Conservation (phyloP, 2,113 vertebrate species). For the Indri indri region DNA sequence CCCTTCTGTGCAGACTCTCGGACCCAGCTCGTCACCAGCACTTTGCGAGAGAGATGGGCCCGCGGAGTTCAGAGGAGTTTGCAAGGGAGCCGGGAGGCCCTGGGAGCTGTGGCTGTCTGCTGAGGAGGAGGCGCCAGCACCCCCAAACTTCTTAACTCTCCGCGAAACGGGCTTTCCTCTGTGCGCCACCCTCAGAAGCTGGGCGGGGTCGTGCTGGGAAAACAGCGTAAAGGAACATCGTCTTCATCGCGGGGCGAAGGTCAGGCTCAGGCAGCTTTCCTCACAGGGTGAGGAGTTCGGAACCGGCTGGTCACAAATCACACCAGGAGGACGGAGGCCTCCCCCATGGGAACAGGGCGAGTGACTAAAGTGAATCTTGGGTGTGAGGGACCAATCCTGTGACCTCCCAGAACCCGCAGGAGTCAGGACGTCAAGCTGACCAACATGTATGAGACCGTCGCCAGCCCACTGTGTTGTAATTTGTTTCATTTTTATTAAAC, state of each 20-base stretch:
- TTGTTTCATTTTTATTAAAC: conserved; percentile 69
- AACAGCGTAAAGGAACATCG: neutral
- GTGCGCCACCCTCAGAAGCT: neutral
- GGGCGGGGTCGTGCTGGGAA: neutral
- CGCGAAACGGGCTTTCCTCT: neutral
- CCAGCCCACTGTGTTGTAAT: neutral
- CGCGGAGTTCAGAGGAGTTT: neutral
- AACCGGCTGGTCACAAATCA: neutral
- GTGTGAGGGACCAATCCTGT: conserved; percentile 5
- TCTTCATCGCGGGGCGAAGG: neutral
- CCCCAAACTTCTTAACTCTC: neutral
- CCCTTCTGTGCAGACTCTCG: conserved; percentile 10
- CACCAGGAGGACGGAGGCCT: neutral
- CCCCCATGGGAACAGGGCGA: neutral
- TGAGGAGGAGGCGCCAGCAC: neutral
- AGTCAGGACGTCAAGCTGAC: neutral
- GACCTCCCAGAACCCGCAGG: neutral
- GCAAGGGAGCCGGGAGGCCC: neutral
- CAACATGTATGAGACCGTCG: neutral
- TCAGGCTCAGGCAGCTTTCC: neutral
- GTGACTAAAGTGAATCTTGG: neutral
- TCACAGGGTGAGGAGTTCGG: neutral
- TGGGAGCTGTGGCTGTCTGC: neutral
- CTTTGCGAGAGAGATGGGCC: conserved; percentile 24
- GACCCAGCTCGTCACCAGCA: neutral